These are phyloP conservation scores for Gallinago paraguaiae DNA, from an alignment of 2,113 vertebrate genomes.

Conservation along the genomic window DNA sequence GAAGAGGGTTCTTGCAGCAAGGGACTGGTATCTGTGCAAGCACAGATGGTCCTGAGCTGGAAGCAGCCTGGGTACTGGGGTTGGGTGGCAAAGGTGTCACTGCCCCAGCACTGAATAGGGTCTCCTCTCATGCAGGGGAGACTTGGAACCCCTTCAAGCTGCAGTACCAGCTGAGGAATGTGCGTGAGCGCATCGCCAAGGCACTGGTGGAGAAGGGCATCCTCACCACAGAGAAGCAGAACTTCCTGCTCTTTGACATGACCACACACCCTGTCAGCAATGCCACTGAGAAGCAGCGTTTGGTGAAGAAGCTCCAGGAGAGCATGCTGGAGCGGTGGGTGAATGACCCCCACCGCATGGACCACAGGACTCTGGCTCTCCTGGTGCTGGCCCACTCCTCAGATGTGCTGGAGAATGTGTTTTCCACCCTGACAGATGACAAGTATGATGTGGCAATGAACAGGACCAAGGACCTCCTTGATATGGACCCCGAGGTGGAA, in stretches of 20 bases:
- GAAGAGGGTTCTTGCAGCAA: neutral
- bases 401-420: slow-evolving; percentile 81
- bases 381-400: slow-evolving; percentile 82
- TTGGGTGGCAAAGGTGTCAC: fast-evolving
- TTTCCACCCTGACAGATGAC: slow-evolving; percentile 75
- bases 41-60: neutral
- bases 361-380: slow-evolving; percentile 77
- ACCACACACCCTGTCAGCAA: slow-evolving; percentile 86
- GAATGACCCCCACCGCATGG: slow-evolving; percentile 80
- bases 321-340: slow-evolving; percentile 84
- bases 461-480: slow-evolving; percentile 78
- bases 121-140: slow-evolving; percentile 70
- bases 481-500: slow-evolving; percentile 80
- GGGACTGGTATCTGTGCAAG: neutral
- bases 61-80: fast-evolving
- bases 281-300: slow-evolving; percentile 78
- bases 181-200: slow-evolving; percentile 85
- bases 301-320: slow-evolving; percentile 80
- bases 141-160: slow-evolving; percentile 90
- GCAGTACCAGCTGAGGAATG: slow-evolving; percentile 85
- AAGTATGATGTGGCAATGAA: slow-evolving; percentile 78
- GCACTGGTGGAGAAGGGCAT: slow-evolving; percentile 87
- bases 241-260: slow-evolving; percentile 88
- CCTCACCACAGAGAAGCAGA: slow-evolving; percentile 86
- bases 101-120: fast-evolving